phyloP scores from a whole-genome alignment of 2,888 invertebrate species.

The Aphidius colemani region DNA sequence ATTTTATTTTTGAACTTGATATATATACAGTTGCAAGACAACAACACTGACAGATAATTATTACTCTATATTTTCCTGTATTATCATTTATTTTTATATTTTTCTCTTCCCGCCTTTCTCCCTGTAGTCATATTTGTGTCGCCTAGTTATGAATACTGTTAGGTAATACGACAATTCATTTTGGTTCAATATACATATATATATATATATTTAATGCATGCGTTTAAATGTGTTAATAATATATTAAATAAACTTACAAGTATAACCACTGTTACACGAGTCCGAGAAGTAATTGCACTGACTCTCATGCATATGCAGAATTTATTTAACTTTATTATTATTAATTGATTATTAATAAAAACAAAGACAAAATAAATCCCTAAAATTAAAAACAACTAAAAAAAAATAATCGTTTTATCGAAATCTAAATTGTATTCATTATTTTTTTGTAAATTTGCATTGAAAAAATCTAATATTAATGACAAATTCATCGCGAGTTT shows the following conservation, averaged over 20 bases:
- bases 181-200: not conserved
- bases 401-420: too few species aligned
- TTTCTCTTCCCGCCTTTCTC: conserved; percentile 30
- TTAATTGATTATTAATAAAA: not conserved
- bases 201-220: conserved; percentile 1
- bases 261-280: too few species aligned
- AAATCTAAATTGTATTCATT: too few species aligned
- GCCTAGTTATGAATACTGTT: conserved; percentile 55
- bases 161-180: conserved; percentile 44
- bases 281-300: conserved; percentile 44
- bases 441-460: too few species aligned
- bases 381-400: too few species aligned
- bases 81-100: not conserved
- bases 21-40: conserved; percentile 4
- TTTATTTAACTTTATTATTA: not conserved
- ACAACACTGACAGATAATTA: not conserved
- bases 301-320: conserved; percentile 40
- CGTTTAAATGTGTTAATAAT: not conserved
- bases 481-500: too few species aligned
- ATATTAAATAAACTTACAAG: not conserved
- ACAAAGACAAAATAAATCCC: too few species aligned
- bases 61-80: not conserved
- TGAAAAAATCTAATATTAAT: too few species aligned
- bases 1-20: not conserved
- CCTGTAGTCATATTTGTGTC: conserved; percentile 38